These are phyloP conservation scores for Acleris cristana DNA, from an alignment of 2,888 invertebrate genomes.

Conservation along the genomic window DNA sequence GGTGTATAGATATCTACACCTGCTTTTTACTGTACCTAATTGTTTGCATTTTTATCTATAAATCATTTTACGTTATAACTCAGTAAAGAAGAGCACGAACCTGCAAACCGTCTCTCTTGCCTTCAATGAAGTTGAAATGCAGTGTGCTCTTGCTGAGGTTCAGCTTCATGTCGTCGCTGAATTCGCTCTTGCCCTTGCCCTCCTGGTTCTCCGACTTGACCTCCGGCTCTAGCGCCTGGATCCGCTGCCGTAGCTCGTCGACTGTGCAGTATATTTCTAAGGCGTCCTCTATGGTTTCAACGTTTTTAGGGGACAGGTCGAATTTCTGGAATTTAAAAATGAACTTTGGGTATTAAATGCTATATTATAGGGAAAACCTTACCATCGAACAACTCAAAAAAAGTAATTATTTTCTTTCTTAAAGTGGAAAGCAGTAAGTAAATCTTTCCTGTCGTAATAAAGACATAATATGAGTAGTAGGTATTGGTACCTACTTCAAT, in stretches of 20 bases:
- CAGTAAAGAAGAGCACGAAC: slow-evolving; percentile 49
- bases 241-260: slow-evolving; percentile 85
- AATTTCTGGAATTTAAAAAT: slow-evolving; percentile 67
- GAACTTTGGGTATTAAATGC: too few species aligned
- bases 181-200: slow-evolving; percentile 56
- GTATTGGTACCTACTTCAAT: too few species aligned
- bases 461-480: too few species aligned
- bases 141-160: slow-evolving; percentile 73
- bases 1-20: too few species aligned
- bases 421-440: too few species aligned
- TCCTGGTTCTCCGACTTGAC: slow-evolving; percentile 52
- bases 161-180: slow-evolving; percentile 60
- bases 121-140: slow-evolving; percentile 79
- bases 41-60: too few species aligned
- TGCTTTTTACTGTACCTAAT: too few species aligned
- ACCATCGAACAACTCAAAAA: too few species aligned
- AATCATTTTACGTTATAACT: too few species aligned
- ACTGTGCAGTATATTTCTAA: slow-evolving; percentile 87
- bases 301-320: slow-evolving; percentile 75
- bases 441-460: too few species aligned
- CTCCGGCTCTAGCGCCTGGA: slow-evolving; percentile 74
- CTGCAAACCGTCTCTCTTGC: slow-evolving; percentile 76
- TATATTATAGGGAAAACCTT: too few species aligned
- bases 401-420: too few species aligned
- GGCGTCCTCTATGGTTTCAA: slow-evolving; percentile 82